These are phyloP conservation scores for Ictalurus furcatus DNA, from an alignment of 2,113 vertebrate species.

Conservation along the genomic window DNA sequence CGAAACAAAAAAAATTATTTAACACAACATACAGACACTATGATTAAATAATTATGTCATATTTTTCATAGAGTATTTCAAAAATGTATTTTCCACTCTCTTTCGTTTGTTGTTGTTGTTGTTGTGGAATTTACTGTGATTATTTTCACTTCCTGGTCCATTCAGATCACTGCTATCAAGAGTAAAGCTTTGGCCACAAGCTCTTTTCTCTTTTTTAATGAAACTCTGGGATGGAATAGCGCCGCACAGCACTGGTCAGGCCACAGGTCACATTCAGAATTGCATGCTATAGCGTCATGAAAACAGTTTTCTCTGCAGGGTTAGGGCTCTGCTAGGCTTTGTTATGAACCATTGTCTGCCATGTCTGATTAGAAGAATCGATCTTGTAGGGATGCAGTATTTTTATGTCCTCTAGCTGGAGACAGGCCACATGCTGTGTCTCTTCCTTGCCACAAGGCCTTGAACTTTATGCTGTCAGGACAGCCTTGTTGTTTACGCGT, in stretches of 20 bases:
- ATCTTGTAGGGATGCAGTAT: conserved; percentile 22
- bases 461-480: conserved; percentile 3
- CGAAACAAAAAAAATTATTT: not conserved
- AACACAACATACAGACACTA: not conserved
- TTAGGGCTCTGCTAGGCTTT: not conserved
- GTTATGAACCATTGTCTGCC: conserved; percentile 15
- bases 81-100: not conserved
- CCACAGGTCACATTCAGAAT: not conserved
- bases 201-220: not conserved
- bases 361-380: conserved; percentile 21
- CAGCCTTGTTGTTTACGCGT: conserved; percentile 5
- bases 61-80: not conserved
- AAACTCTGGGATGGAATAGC: not conserved
- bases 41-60: not conserved
- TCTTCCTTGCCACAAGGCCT: conserved; percentile 15
- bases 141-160: not conserved
- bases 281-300: not conserved
- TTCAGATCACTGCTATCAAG: not conserved
- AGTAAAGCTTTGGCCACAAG: not conserved
- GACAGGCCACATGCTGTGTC: not conserved
- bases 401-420: conserved; percentile 5
- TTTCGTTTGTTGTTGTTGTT: not conserved
- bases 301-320: conserved; percentile 18
- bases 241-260: not conserved
- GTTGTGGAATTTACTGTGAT: not conserved